A percentile compares a stretch with the other conserved stretches of the same genome.
Conservation (phyloP, 2,888 invertebrate genomes). For the Tiliacea aurago region DNA sequence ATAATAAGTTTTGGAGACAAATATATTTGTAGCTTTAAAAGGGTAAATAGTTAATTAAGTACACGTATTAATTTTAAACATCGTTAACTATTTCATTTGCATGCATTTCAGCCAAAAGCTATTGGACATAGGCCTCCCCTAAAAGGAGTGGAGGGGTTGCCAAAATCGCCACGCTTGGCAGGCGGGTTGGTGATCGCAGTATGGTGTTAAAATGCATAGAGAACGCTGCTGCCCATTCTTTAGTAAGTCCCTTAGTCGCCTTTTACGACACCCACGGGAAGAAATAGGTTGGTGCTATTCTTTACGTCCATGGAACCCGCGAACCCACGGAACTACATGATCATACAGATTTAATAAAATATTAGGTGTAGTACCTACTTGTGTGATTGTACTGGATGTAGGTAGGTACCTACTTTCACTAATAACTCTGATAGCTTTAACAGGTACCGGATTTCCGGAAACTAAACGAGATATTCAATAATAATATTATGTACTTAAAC, state of each 20-base stretch:
- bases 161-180: too few species aligned
- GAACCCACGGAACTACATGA: too few species aligned
- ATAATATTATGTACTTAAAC: background rate
- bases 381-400: background rate
- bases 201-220: too few species aligned
- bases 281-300: too few species aligned
- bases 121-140: too few species aligned
- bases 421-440: background rate
- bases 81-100: background rate
- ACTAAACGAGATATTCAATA: background rate
- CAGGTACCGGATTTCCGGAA: constrained; percentile 32
- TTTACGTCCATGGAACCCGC: too few species aligned
- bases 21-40: background rate
- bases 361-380: background rate
- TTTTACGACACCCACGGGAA: too few species aligned
- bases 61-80: background rate
- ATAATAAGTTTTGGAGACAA: constrained; percentile 15
- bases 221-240: too few species aligned
- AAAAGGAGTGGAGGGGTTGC: too few species aligned
- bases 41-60: background rate
- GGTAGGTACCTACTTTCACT: constrained; percentile 5
- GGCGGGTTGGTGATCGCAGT: too few species aligned
- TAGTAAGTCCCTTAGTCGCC: too few species aligned
- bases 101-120: too few species aligned
- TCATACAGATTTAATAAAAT: background rate